Percentiles rank a stretch among this genome's conserved stretches.
Conservation (phyloP, 2,888 invertebrate species). For the Cryptus armator region DNA sequence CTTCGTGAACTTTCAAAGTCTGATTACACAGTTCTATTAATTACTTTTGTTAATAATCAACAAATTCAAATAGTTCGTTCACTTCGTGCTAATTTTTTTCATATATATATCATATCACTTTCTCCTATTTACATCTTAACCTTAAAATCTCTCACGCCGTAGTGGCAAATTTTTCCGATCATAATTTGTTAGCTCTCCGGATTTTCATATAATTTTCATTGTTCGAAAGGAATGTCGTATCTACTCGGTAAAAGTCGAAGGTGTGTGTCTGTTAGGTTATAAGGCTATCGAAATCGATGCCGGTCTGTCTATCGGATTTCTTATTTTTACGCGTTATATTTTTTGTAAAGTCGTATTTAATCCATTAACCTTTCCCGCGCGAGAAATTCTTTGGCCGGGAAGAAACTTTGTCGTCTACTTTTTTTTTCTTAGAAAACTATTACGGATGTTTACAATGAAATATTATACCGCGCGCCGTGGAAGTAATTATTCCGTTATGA, state of each 20-base stretch:
- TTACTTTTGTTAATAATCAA: neutral
- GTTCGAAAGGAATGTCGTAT: conserved; percentile 39
- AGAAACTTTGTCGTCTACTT: neutral
- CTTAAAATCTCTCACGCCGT: neutral
- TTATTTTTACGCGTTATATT: neutral
- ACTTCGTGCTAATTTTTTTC: conserved; percentile 4
- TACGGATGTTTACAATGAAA: neutral
- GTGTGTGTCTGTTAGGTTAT: neutral
- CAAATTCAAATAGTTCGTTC: neutral
- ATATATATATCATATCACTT: neutral
- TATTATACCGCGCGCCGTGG: neutral
- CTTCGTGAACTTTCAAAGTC: conserved; percentile 14
- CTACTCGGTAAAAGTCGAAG: neutral
- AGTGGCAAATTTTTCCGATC: conserved; percentile 15
- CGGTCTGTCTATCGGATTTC: neutral
- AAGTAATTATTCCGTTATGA: neutral
- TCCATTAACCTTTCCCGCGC: neutral
- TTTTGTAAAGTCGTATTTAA: conserved; percentile 24
- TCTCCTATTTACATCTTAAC: conserved; percentile 12
- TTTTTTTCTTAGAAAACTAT: neutral
- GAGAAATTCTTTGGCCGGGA: neutral
- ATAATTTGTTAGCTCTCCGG: neutral
- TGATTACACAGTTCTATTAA: neutral
- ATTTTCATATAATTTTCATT: conserved; percentile 15
- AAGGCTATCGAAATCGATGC: neutral